A percentile compares a stretch with the other conserved stretches of the same genome.
Evolutionary conservation across 2,113 vertebrate species (phyloP).

Genomic region (Notothenia coriiceps): DNA sequence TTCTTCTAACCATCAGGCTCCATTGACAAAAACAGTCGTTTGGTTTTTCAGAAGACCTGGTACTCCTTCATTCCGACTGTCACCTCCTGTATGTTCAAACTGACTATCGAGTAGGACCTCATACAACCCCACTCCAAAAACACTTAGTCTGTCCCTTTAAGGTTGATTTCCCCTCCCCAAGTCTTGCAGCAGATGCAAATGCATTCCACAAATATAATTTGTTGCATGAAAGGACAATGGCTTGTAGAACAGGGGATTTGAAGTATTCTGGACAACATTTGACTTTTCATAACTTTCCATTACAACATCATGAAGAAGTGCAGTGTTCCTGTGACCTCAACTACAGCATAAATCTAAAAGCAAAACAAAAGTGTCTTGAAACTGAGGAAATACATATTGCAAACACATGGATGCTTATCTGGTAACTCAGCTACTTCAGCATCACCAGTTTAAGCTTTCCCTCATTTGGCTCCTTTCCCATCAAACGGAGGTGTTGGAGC

Average conservation of each 20-base stretch:
- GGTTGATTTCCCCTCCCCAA: neutral
- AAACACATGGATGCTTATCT: neutral
- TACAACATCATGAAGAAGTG: slow-evolving; percentile 47
- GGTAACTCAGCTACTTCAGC: neutral
- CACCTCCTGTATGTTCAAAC: too few relatives aligned
- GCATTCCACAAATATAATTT: neutral
- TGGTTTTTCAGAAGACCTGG: too few relatives aligned
- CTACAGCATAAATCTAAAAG: slow-evolving; percentile 36
- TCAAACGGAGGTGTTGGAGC: neutral
- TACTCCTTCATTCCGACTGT: too few relatives aligned
- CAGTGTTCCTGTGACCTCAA: slow-evolving; percentile 26
- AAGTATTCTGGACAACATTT: slow-evolving; percentile 41
- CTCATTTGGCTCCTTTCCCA: neutral
- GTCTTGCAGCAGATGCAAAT: neutral
- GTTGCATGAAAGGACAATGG: neutral
- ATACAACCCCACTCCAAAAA: too few relatives aligned
- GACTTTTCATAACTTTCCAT: slow-evolving; percentile 69
- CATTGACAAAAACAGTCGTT: too few relatives aligned
- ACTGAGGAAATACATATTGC: neutral
- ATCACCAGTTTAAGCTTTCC: neutral
- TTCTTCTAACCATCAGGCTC: too few relatives aligned
- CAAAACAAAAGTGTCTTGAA: slow-evolving; percentile 39
- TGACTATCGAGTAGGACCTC: too few relatives aligned
- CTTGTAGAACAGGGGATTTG: slow-evolving; percentile 9
- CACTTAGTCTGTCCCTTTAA: neutral